Conservation (phyloP, 2,113 vertebrate genomes). For the Engraulis encrasicolus region DNA sequence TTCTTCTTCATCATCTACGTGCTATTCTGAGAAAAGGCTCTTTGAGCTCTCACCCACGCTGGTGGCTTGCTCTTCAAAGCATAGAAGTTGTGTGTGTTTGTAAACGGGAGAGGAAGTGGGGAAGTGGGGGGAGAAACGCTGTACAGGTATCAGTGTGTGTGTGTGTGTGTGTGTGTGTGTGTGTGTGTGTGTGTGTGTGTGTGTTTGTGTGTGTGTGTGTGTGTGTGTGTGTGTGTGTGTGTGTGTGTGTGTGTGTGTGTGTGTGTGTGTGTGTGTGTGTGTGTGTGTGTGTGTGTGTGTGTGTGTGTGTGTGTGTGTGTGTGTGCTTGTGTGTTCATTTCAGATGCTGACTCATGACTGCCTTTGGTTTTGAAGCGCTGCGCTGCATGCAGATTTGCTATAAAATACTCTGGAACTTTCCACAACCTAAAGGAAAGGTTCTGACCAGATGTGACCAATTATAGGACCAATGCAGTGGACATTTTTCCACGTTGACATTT, state of each 20-base stretch:
- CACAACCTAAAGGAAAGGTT: background rate
- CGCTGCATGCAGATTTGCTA: conserved; percentile 43
- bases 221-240: too few relatives aligned
- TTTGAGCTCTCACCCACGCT: conserved; percentile 61
- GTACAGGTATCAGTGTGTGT: conserved; percentile 46
- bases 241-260: too few relatives aligned
- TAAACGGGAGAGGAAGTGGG: conserved; percentile 70
- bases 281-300: too few relatives aligned
- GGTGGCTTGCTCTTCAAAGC: conserved; percentile 35
- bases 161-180: too few relatives aligned
- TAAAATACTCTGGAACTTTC: conserved; percentile 40
- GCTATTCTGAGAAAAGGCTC: conserved; percentile 62
- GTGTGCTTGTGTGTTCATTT: background rate
- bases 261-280: too few relatives aligned
- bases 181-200: too few relatives aligned
- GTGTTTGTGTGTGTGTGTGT: too few relatives aligned
- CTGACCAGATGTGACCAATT: background rate
- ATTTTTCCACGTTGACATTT: background rate
- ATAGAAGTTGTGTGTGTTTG: conserved; percentile 57
- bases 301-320: too few relatives aligned
- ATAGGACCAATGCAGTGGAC: background rate
- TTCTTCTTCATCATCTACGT: conserved; percentile 47
- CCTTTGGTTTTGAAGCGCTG: conserved; percentile 59
- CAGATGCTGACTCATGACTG: conserved; percentile 65
- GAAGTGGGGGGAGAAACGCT: conserved; percentile 36